Conservation (phyloP, 2,797 vertebrate genomes). For the Anas acuta region DNA sequence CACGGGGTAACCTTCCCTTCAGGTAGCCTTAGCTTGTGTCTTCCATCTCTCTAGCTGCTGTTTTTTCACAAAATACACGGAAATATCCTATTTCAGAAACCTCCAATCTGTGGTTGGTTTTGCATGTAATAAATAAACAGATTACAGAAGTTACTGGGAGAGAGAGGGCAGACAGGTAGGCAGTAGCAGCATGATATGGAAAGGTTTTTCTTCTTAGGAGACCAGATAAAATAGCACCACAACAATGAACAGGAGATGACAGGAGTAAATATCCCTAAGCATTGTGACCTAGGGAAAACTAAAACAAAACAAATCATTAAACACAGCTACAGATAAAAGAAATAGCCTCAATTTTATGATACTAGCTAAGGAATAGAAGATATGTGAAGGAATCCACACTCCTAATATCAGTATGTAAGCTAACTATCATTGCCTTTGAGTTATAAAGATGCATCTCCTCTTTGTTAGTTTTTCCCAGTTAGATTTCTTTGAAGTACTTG, state of each 20-base stretch:
- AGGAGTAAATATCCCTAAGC: background rate
- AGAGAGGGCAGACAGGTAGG: background rate
- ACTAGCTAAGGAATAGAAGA: background rate
- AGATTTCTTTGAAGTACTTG: conserved; percentile 33
- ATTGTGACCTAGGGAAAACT: background rate
- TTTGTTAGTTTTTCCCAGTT: background rate
- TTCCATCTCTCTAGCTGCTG: background rate
- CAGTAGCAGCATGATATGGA: background rate
- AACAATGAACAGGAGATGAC: background rate
- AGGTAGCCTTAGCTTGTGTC: background rate
- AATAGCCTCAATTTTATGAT: background rate
- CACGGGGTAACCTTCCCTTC: background rate
- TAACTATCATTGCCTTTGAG: background rate
- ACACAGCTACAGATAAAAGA: background rate
- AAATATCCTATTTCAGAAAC: background rate
- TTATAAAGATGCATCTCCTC: conserved; percentile 3
- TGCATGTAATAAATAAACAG: background rate
- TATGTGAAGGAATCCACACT: background rate
- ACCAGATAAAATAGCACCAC: background rate
- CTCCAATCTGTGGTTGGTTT: background rate
- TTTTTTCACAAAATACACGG: background rate
- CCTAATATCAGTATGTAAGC: background rate
- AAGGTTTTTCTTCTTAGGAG: background rate
- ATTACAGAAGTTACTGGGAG: background rate
- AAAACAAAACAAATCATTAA: background rate